These are phyloP conservation scores for Myathropa florea DNA, from an alignment of 2,888 invertebrate genomes.

Conservation along the genomic window DNA sequence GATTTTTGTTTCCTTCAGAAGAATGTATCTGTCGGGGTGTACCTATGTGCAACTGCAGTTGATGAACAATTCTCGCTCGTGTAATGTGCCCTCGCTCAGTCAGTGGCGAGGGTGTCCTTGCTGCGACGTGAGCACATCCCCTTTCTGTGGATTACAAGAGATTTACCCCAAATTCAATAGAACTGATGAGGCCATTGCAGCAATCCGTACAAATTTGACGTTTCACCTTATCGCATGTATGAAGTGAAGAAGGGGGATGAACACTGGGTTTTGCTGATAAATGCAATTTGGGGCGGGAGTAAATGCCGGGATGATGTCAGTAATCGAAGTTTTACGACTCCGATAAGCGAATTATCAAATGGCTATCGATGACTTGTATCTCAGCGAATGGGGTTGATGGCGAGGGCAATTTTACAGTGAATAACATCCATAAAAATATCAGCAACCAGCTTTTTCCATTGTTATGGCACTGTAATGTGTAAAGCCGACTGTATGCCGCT, in stretches of 20 bases:
- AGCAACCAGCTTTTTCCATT: conserved; percentile 19
- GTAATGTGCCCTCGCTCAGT: conserved; percentile 13
- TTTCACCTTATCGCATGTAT: conserved; percentile 50
- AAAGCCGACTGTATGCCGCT: conserved; percentile 23
- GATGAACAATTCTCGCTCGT: conserved; percentile 61
- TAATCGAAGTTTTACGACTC: conserved; percentile 68
- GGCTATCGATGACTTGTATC: conserved; percentile 55
- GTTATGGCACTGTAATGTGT: conserved; percentile 34
- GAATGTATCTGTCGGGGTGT: conserved; percentile 15
- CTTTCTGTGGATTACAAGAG: conserved; percentile 48
- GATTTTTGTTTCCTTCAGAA: not conserved
- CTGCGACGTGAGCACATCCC: conserved; percentile 56
- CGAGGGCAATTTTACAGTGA: conserved; percentile 16
- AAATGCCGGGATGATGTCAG: conserved; percentile 62
- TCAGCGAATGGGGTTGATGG: conserved; percentile 3
- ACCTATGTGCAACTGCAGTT: conserved; percentile 48
- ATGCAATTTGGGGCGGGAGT: conserved; percentile 60
- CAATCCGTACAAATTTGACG: conserved; percentile 64
- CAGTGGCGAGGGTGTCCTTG: conserved; percentile 22
- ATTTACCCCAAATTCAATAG: conserved; percentile 58
- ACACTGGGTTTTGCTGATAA: conserved; percentile 47
- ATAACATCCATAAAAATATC: conserved; percentile 14
- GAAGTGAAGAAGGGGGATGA: not conserved
- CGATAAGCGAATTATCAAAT: conserved; percentile 67
- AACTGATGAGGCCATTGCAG: conserved; percentile 66